Evolutionary conservation across 2,888 invertebrate genomes (phyloP), one percentile per base, ranked within the genome.

Genomic region (Tenthredo livida): DNA sequence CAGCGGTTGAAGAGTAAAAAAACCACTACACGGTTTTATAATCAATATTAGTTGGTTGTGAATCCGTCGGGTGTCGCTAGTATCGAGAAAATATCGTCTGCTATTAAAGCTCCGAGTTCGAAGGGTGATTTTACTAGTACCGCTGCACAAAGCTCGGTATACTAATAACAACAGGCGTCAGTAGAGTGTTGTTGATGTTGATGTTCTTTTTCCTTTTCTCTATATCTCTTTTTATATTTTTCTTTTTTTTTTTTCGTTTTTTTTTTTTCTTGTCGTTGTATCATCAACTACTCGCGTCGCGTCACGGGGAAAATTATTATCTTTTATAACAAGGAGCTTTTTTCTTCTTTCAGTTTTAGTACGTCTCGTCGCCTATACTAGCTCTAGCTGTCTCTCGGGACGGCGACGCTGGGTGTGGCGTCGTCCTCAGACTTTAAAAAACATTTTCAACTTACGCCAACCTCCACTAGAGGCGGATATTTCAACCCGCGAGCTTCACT

Each of bases 41-140:
- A 92, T 92, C 92, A 91, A 92, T 92, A 92, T 91, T 91, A 90
- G 91, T 91, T 89, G 89, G 86, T 86, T 86, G 87, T 86, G 87
- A 85, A 88, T 88, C 91, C 91, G 91, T 90, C 86, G 85, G 86
- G 90, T 88, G 91, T 90, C 91, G 90, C 90, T 86, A 86, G 86
- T 87, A 88, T 87, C 87, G 87, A 88, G 85, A 87, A 87, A 85
- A 86, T 85, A 86, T 86, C 82, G 84, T 78, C 84, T 77, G 86
- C 65, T 82, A 75, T 83, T 47, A 58, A 67, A 72, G 58, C 82
- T 73, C 67, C 58, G 25, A 58, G 72, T 33, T 84, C 40, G 43
- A 43, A 29, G n/a, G 43, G 37, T 43, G 33, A 43, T 54, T 33
- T 7, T 70, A 70, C 67, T n/a, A n/a, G 54, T 54, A 54, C 17